Evolutionary conservation across 2,888 invertebrate species (phyloP).

Genomic region (Apeira syringaria): DNA sequence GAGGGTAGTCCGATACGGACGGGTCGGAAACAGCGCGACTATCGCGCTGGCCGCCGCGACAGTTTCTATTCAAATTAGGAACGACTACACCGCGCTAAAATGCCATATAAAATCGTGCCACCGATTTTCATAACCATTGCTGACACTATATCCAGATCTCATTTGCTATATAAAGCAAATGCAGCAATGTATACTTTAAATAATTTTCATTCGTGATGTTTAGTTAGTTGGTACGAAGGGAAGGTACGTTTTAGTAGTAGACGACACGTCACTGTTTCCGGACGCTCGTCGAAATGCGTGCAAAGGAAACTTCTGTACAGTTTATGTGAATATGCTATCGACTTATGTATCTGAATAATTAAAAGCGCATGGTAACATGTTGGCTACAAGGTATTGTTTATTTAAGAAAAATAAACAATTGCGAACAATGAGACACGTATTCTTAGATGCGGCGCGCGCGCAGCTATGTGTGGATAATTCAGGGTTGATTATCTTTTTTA

Average conservation of each 20-base stretch:
- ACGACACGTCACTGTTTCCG: slow-evolving; percentile 62
- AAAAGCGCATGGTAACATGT: neutral
- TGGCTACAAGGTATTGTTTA: no score
- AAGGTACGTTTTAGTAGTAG: slow-evolving; percentile 26
- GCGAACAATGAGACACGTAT: no score
- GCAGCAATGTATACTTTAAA: slow-evolving; percentile 10
- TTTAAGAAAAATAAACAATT: no score
- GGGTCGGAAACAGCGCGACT: slow-evolving; percentile 61
- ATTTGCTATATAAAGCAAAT: neutral
- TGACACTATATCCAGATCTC: slow-evolving; percentile 6
- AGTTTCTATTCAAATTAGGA: slow-evolving; percentile 73
- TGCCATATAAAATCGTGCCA: slow-evolving; percentile 23
- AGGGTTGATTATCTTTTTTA: no score
- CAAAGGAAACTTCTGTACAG: slow-evolving; percentile 41
- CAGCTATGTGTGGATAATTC: no score
- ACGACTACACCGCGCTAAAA: slow-evolving; percentile 38
- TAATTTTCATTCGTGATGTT: slow-evolving; percentile 3
- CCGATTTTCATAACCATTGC: slow-evolving; percentile 34
- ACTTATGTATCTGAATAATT: slow-evolving; percentile 19
- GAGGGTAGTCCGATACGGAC: slow-evolving; percentile 53
- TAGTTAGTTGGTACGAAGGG: slow-evolving; percentile 7
- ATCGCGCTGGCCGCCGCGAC: slow-evolving; percentile 57
- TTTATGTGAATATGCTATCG: slow-evolving; percentile 26
- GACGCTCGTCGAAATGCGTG: slow-evolving; percentile 49
- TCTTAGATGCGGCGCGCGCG: no score